These are phyloP conservation scores for Hystrix brachyura DNA, from an alignment of 2,113 vertebrate genomes.

Conservation along the genomic window DNA sequence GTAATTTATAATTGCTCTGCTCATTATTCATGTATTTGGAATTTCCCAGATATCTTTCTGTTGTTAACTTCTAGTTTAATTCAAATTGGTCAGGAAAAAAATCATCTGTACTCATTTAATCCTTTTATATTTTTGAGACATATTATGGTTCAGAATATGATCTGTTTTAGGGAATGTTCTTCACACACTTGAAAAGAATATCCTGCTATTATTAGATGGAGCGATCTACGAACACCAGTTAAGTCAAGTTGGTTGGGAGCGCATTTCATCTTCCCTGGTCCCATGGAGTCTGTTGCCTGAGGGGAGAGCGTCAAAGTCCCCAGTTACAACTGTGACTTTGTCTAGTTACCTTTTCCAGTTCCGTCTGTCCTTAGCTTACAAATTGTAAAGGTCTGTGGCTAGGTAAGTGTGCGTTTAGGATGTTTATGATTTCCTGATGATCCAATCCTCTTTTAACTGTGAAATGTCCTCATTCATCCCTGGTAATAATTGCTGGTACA, in stretches of 20 bases:
- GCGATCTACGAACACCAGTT: background rate
- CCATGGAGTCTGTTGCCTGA: background rate
- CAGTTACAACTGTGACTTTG: background rate
- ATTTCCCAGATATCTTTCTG: background rate
- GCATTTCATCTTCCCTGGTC: background rate
- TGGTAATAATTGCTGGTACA: background rate
- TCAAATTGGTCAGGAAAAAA: conserved; percentile 13
- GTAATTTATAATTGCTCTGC: background rate
- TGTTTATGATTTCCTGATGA: background rate
- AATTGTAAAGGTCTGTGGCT: background rate
- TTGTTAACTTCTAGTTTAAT: conserved; percentile 18
- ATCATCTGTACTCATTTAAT: background rate
- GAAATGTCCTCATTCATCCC: background rate
- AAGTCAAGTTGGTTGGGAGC: background rate
- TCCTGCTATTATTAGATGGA: background rate
- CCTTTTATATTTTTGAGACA: background rate
- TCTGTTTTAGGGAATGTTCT: conserved; percentile 23
- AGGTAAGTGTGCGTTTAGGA: background rate
- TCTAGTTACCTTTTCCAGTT: background rate
- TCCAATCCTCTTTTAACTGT: background rate
- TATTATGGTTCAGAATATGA: background rate
- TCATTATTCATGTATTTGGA: background rate
- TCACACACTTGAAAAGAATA: background rate
- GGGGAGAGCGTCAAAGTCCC: background rate
- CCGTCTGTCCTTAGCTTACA: background rate